These are phyloP conservation scores for Ophion costatus DNA, from an alignment of 2,888 invertebrate genomes.

Conservation along the genomic window DNA sequence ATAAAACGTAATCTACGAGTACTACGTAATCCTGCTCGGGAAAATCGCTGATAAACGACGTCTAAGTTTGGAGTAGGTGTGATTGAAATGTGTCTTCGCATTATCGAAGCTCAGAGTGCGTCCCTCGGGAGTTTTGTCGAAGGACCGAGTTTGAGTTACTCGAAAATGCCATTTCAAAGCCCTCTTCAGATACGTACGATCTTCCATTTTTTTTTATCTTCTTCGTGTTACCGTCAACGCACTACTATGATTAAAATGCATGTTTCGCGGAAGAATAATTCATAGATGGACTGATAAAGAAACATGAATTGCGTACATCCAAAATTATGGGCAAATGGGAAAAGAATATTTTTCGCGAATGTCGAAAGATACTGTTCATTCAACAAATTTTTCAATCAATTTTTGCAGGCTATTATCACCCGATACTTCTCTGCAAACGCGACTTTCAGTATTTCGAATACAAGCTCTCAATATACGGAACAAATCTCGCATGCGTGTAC, in stretches of 20 bases:
- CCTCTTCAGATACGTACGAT: not conserved
- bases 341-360: not conserved
- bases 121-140: conserved; percentile 9
- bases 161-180: conserved; percentile 21
- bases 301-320: not conserved
- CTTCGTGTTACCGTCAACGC: not conserved
- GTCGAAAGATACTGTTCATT: not conserved
- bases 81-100: conserved; percentile 40
- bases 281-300: not conserved
- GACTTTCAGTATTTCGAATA: not conserved
- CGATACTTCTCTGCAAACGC: not conserved
- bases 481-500: not conserved
- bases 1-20: conserved; percentile 31
- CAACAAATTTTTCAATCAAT: not conserved
- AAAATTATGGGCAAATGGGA: not conserved
- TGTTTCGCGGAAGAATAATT: no score
- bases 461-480: not conserved
- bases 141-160: conserved; percentile 8
- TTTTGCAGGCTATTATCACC: not conserved
- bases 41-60: conserved; percentile 11
- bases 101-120: conserved; percentile 58
- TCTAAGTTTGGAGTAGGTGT: not conserved
- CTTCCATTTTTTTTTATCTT: not conserved
- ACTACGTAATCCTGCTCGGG: conserved; percentile 40
- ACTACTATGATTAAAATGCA: no score